A percentile compares a stretch with the other conserved stretches of the same genome.
Conservation (phyloP, 2,888 invertebrate genomes). For the Achlya flavicornis region DNA sequence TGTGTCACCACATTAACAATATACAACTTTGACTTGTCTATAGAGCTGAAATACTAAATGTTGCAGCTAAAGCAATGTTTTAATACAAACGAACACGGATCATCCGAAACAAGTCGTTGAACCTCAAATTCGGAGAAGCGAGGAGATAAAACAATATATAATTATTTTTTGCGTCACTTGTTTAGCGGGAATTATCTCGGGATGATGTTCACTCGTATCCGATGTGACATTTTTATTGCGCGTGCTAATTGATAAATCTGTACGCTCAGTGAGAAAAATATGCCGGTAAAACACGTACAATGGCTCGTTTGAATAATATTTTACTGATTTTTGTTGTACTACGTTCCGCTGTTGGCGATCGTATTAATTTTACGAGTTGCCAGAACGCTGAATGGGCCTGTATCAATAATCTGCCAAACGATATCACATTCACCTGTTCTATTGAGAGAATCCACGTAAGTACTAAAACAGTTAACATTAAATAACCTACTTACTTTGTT, state of each 20-base stretch:
- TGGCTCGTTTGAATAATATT: conserved; percentile 35
- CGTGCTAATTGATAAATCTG: conserved; percentile 33
- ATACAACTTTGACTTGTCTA: neutral
- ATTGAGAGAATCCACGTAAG: conserved; percentile 62
- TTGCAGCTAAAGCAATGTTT: neutral
- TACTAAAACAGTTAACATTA: conserved; percentile 27
- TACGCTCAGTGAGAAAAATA: conserved; percentile 25
- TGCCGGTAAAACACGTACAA: conserved; percentile 35
- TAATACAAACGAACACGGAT: conserved; percentile 12
- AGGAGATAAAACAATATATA: conserved; percentile 46
- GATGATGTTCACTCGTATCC: conserved; percentile 55
- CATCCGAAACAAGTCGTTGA: conserved; percentile 39
- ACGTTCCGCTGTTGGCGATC: conserved; percentile 48
- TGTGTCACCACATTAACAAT: conserved; percentile 10
- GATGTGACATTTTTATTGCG: conserved; percentile 57
- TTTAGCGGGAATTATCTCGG: conserved; percentile 61
- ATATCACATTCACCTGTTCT: conserved; percentile 68
- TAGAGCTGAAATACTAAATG: neutral
- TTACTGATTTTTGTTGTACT: conserved; percentile 36
- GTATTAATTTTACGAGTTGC: conserved; percentile 74
- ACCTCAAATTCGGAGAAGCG: conserved; percentile 39
- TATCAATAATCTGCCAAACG: conserved; percentile 59
- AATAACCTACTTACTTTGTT: neutral
- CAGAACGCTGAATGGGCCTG: conserved; percentile 74
- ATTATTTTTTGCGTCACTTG: conserved; percentile 44